Conservation (phyloP, 2,888 invertebrate species). For the Trisateles emortualis region DNA sequence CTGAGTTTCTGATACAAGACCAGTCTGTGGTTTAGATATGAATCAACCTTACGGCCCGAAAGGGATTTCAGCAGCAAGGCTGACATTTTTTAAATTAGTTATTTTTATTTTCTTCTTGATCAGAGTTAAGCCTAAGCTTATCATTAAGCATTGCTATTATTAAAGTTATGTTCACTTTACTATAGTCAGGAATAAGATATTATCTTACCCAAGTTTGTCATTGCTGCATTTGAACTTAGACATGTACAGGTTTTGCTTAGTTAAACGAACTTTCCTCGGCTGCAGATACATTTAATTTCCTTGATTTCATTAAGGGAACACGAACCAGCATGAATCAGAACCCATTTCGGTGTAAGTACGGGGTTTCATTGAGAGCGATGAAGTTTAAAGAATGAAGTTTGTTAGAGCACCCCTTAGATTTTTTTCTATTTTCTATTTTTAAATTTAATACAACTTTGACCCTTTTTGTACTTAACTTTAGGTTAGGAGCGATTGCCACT, state of each 20-base stretch:
- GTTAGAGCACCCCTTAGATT: not conserved
- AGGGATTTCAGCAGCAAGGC: too few species aligned
- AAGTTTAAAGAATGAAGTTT: not conserved
- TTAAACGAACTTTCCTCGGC: slow-evolving; percentile 40
- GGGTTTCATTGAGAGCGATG: slow-evolving; percentile 24
- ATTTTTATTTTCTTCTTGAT: too few species aligned
- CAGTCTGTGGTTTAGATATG: too few species aligned
- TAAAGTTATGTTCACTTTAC: not conserved
- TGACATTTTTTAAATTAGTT: too few species aligned
- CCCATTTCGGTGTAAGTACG: slow-evolving; percentile 39
- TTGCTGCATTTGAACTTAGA: slow-evolving; percentile 17
- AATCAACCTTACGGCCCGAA: too few species aligned
- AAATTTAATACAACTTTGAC: too few species aligned
- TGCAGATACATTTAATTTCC: slow-evolving; percentile 65
- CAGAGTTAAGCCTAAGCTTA: too few species aligned
- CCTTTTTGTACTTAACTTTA: too few species aligned
- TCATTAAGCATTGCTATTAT: too few species aligned
- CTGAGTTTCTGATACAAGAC: too few species aligned
- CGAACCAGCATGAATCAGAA: slow-evolving; percentile 49
- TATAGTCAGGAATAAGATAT: not conserved
- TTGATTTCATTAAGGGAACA: slow-evolving; percentile 67
- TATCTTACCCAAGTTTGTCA: slow-evolving; percentile 21
- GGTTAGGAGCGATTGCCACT: too few species aligned
- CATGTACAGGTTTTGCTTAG: slow-evolving; percentile 33
- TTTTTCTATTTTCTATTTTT: not conserved